A percentile compares a stretch with the other conserved stretches of the same genome.
phyloP scores from a whole-genome alignment of 2,113 vertebrate species.

The Erinaceus europaeus region DNA sequence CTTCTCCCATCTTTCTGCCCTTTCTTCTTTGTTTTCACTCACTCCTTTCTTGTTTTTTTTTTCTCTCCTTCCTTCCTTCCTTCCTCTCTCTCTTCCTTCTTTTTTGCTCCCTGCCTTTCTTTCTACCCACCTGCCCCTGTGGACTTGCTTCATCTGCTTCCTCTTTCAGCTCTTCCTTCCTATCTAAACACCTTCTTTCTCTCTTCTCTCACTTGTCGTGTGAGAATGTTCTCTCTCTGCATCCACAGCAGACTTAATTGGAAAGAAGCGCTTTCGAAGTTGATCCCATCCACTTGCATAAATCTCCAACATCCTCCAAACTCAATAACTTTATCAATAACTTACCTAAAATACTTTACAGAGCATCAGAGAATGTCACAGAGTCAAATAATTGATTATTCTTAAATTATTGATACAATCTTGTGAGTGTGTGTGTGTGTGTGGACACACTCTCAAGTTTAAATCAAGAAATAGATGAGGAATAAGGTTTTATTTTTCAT shows the following conservation, averaged over 20 bases:
- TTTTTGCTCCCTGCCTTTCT: background rate
- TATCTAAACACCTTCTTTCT: background rate
- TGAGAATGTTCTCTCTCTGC: background rate
- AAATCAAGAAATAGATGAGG: background rate
- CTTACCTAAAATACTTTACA: constrained; percentile 35
- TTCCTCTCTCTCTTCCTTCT: background rate
- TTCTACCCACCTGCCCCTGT: too few relatives aligned
- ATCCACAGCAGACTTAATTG: background rate
- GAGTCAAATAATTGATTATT: background rate
- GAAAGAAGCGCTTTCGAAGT: background rate
- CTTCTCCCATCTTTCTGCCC: too few relatives aligned
- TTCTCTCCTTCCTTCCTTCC: background rate
- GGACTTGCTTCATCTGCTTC: too few relatives aligned
- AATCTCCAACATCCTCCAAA: background rate
- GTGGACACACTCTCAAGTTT: background rate
- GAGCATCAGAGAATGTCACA: background rate
- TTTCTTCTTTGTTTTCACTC: too few relatives aligned
- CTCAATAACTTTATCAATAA: background rate
- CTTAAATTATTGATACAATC: background rate
- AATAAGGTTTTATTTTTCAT: background rate
- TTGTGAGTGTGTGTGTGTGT: background rate
- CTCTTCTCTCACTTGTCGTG: background rate
- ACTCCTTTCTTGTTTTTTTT: too few relatives aligned
- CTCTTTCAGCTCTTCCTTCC: too few relatives aligned
- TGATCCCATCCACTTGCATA: background rate